phyloP scores from a whole-genome alignment of 2,113 vertebrate genomes.

The Suricata suricatta region DNA sequence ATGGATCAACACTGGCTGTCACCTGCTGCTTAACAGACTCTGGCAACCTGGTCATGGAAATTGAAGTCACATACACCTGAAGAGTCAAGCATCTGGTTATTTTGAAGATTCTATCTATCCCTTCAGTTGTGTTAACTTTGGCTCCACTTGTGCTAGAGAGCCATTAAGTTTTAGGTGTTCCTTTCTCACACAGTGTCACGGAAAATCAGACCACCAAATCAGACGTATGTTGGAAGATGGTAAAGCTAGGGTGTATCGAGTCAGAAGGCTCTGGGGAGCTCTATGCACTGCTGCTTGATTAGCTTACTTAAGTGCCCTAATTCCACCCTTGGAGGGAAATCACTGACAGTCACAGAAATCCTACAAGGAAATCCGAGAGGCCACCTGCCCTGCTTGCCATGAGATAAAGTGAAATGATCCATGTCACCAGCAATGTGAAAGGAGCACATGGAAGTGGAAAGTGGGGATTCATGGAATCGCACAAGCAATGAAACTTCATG shows the following conservation, averaged over 20 bases:
- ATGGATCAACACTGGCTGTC: background rate
- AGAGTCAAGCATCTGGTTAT: background rate
- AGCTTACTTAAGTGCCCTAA: too few species aligned
- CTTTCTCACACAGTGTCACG: background rate
- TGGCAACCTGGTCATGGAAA: background rate
- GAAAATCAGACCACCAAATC: background rate
- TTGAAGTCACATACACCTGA: background rate
- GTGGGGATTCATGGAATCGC: fast-evolving
- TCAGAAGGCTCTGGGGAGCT: background rate
- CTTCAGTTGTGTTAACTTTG: background rate
- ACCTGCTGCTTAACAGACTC: background rate
- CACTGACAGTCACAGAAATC: background rate
- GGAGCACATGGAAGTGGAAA: background rate
- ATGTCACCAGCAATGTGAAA: background rate
- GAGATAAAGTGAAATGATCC: background rate
- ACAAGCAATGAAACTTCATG: background rate
- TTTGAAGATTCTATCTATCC: background rate
- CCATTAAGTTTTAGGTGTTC: background rate
- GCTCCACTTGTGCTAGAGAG: background rate
- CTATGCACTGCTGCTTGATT: background rate
- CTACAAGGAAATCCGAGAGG: background rate
- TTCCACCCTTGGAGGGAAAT: background rate
- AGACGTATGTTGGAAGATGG: background rate
- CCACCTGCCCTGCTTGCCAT: too few species aligned
- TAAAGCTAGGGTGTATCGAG: background rate